Base-by-base conservation (phyloP, 2,797 vertebrate species). In the Enteromius trimaculatus region DNA sequence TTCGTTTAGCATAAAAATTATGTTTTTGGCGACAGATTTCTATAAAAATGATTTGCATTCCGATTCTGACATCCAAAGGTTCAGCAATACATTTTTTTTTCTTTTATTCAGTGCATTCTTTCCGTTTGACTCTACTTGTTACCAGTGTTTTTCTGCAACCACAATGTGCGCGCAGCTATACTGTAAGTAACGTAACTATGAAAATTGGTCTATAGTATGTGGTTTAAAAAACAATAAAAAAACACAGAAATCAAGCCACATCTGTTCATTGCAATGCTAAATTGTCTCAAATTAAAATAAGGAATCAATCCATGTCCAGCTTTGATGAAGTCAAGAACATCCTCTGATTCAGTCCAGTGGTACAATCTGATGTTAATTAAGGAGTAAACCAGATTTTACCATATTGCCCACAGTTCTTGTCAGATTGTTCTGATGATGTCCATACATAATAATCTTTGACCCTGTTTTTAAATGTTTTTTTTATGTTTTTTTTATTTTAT, bases 311-410 rank as follows among this genome's bases (percentile, higher is more conserved):
- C 31, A 42, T 60, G 53, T 39, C 14, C 44, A 11, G 44, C 58
- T 74, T 81, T 74, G 70, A 80, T 80, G 34, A 72, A 44, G 42
- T 64, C 55, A 58, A 19, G 23, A 60, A 55, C 19, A 34, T 53
- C 31, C 31, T 82, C n/a, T 79, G 44, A 80, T 80, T 75, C 19
- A 42, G 66, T 80, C 37, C 79, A 70, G 79, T 29, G 51, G 23
- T 71, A 60, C 19, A 44, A 51, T 71, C 66, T 80, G 79, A 80
- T 47, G 16, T 70, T 71, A 44, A 80, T 70, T 68, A 79, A 51
- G 34, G 47, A 69, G 49, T 53, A 79, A 55, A 55, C 4, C n/a
- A 26, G 58, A 60, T 31, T 79, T 68, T 58, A 80, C n/a, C 9
- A 44, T 11, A 80, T 69, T 70, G 34, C 21, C 4, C 7, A 66